These are phyloP conservation scores for Crocuta crocuta DNA, from an alignment of 2,113 vertebrate genomes.

Conservation along the genomic window DNA sequence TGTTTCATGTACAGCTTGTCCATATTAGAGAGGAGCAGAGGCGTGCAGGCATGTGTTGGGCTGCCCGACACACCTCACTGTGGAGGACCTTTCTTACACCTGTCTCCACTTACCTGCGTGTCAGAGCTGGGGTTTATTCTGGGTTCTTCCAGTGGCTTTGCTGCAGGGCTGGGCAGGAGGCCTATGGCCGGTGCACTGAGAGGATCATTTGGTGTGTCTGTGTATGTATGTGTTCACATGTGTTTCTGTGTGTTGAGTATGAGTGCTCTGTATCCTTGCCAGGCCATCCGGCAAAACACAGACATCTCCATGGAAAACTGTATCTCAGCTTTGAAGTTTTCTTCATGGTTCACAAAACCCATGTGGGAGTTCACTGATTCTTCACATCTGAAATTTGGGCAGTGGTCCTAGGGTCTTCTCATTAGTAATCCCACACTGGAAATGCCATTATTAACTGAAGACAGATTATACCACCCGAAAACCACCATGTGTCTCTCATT, in stretches of 20 bases:
- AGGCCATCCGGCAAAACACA: constrained; percentile 34
- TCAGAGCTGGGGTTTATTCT: not conserved
- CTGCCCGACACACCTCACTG: not conserved
- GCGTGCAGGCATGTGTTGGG: not conserved
- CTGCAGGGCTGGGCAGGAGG: not conserved
- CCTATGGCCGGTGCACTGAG: not conserved
- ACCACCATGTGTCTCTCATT: constrained; percentile 62
- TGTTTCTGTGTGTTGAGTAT: not conserved
- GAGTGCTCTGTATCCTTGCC: not conserved
- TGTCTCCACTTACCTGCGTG: not conserved
- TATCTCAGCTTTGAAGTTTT: constrained; percentile 62
- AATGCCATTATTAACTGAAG: constrained; percentile 68
- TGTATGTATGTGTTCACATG: not conserved
- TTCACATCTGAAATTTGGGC: constrained; percentile 56
- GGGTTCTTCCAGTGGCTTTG: not conserved
- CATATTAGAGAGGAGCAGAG: not conserved
- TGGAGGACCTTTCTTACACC: not conserved
- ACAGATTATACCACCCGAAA: constrained; percentile 54
- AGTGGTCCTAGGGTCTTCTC: constrained; percentile 11
- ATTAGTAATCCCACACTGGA: constrained; percentile 9
- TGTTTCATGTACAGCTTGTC: not conserved
- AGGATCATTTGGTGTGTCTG: not conserved
- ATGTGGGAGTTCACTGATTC: constrained; percentile 22
- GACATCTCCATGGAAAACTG: constrained; percentile 54
- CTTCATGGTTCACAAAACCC: constrained; percentile 47